Evolutionary conservation across 2,113 vertebrate species (phyloP).

Genomic region (Semnopithecus entellus): DNA sequence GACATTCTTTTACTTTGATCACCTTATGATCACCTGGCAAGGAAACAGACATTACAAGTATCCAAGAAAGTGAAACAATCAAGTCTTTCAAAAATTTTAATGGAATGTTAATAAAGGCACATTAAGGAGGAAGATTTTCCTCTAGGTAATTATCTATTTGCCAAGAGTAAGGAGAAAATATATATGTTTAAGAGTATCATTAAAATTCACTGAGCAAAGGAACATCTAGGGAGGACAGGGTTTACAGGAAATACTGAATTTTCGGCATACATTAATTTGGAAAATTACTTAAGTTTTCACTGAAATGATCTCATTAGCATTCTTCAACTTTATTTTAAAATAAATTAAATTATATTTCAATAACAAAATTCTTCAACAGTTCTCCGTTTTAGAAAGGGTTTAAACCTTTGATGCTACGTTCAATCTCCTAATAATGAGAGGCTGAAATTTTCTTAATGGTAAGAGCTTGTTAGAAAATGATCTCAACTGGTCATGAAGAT

Average conservation of each 20-base stretch:
- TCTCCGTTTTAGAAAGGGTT: constrained; percentile 22
- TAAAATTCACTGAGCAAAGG: constrained; percentile 14
- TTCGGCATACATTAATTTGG: neutral
- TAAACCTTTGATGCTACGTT: neutral
- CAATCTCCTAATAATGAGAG: constrained; percentile 25
- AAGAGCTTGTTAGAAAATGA: constrained; percentile 50
- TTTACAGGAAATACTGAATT: constrained; percentile 24
- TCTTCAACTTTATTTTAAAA: constrained; percentile 22
- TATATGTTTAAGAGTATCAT: neutral
- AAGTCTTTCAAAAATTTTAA: constrained; percentile 2
- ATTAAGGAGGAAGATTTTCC: constrained; percentile 1
- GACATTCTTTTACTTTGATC: neutral
- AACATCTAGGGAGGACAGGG: neutral
- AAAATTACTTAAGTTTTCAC: constrained; percentile 39
- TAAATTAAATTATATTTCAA: neutral
- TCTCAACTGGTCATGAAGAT: constrained; percentile 63
- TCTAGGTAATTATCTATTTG: constrained; percentile 29
- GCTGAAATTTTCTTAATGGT: constrained; percentile 24
- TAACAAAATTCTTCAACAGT: constrained; percentile 33
- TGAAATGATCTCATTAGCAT: neutral
- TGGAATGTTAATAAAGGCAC: neutral
- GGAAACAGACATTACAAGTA: neutral
- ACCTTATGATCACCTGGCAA: neutral
- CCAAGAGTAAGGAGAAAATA: neutral
- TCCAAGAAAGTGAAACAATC: neutral